Evolutionary conservation across 2,888 invertebrate genomes (phyloP), one percentile per base, ranked within the genome.

Genomic region (Pteria penguin): DNA sequence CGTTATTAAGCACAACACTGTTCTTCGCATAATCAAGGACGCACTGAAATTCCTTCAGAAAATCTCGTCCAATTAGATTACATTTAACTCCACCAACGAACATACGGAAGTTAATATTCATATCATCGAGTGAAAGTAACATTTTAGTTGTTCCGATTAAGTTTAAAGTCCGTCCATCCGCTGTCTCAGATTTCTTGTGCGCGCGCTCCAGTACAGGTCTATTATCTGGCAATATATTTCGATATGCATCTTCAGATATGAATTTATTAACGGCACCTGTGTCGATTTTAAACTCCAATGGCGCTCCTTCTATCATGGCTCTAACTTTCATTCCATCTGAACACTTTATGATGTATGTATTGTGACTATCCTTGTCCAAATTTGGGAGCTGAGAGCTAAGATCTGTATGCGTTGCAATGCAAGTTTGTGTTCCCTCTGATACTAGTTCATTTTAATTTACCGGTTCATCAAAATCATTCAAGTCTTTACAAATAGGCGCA

Each of bases 51-150:
- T 66, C 29, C 24, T 26, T 29, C 29, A 66, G 52, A 24, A 66
- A 66, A 66, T 66, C 66, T 31, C 54, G 52, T 55, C 66, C 66
- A 5, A 66, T 52, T n/a, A 66, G 31, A 22, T 66, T 66, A 29
- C 62, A 32, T n/a, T 62, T 45, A 27, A 66, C 29, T 27, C 31
- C 52, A 54, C 29, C 66, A 52, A 66, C 66, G 31, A 66, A 52
- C 26, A 54, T 54, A 24, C 45, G 29, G 66, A 66, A 66, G 27
- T 52, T 22, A 14, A 29, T 29, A 26, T 52, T 29, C 52, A 54
- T 24, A 54, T 54, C 66, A 52, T 54, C 52, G 54, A 66, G 31
- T 54, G 66, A 29, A 29, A 66, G 54, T n/a, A 62, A 22, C 62
- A 29, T 62, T 18, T 29, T 62, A 22, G 62, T 22, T 62, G 62